Conservation (phyloP, 2,888 invertebrate species). For the Melanostoma mellinum region DNA sequence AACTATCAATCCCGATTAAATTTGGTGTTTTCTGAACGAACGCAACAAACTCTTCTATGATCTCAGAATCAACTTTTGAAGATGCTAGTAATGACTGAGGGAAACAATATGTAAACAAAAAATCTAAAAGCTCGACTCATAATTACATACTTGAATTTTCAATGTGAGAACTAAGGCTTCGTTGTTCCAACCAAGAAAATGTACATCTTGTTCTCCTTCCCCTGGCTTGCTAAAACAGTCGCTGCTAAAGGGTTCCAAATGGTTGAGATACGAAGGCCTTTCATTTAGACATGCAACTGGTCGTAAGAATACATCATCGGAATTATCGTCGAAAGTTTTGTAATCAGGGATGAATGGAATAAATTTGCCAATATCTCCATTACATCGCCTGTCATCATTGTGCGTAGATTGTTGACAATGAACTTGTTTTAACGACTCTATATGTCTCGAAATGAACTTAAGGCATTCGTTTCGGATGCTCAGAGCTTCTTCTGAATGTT, state of each 20-base stretch:
- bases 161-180: constrained; percentile 78
- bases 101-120: neutral
- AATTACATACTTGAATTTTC: constrained; percentile 77
- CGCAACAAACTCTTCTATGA: constrained; percentile 84
- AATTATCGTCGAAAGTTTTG: constrained; percentile 76
- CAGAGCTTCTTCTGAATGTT: constrained; percentile 75
- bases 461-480: constrained; percentile 79
- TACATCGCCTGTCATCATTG: constrained; percentile 51
- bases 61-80: constrained; percentile 81
- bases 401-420: constrained; percentile 63
- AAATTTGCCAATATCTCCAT: constrained; percentile 71
- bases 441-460: constrained; percentile 77
- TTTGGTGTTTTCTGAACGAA: constrained; percentile 84
- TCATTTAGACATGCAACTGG: constrained; percentile 80
- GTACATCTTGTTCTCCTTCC: constrained; percentile 78
- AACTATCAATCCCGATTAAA: constrained; percentile 83
- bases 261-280: constrained; percentile 79
- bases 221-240: constrained; percentile 79
- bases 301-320: constrained; percentile 76
- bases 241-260: constrained; percentile 79
- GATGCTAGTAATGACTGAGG: constrained; percentile 83
- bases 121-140: neutral
- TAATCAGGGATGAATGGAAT: constrained; percentile 80
- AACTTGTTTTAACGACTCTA: constrained; percentile 57
- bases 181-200: constrained; percentile 79